Evolutionary conservation across 2,888 invertebrate genomes (phyloP).

Genomic region (Apotomis capreana): DNA sequence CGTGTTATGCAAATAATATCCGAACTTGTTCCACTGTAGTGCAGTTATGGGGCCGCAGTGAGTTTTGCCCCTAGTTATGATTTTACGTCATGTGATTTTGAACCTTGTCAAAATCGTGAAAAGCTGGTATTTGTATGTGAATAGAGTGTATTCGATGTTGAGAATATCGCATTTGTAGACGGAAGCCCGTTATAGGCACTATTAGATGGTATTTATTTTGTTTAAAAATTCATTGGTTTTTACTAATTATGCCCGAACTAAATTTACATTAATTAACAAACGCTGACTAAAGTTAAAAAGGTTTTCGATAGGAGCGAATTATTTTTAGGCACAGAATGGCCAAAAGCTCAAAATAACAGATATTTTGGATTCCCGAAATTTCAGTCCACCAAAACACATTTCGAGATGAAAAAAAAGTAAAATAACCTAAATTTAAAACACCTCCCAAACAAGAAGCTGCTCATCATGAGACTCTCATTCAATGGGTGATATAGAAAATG

Average conservation of each 20-base stretch:
- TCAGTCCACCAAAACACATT: too few relatives aligned
- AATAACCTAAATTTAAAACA: too few relatives aligned
- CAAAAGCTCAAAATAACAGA: too few relatives aligned
- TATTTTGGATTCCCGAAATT: too few relatives aligned
- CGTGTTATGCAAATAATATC: slow-evolving; percentile 41
- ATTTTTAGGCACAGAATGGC: too few relatives aligned
- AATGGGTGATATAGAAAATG: too few relatives aligned
- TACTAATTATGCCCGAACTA: slow-evolving; percentile 18
- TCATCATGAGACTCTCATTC: too few relatives aligned
- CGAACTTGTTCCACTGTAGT: slow-evolving; percentile 29
- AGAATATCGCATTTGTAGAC: slow-evolving; percentile 27
- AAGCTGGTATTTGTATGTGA: slow-evolving; percentile 1
- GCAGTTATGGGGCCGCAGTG: slow-evolving; percentile 33
- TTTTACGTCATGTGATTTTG: neutral
- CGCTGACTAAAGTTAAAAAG: slow-evolving; percentile 4
- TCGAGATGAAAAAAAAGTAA: too few relatives aligned
- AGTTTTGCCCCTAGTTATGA: slow-evolving; percentile 3
- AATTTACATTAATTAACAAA: slow-evolving; percentile 14
- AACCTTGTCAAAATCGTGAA: neutral
- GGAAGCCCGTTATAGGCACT: slow-evolving; percentile 33
- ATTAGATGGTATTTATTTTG: slow-evolving; percentile 24
- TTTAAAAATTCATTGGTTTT: slow-evolving; percentile 16
- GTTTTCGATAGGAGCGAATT: slow-evolving; percentile 2
- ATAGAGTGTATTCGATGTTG: neutral
- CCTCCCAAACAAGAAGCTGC: too few relatives aligned